Conservation (phyloP, 2,113 vertebrate genomes). For the Mungos mungo region DNA sequence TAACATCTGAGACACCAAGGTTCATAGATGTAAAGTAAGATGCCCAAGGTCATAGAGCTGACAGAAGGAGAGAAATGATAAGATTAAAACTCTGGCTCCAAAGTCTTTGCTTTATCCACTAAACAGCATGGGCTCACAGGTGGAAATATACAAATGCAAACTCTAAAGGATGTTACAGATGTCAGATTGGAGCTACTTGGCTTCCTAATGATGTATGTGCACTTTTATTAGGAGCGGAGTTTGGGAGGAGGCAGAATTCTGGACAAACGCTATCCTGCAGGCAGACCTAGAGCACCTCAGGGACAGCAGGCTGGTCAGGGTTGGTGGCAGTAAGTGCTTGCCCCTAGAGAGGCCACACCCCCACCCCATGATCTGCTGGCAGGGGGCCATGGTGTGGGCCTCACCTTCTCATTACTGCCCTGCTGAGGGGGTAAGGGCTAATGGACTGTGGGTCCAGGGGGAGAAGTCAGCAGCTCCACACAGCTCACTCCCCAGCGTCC, state of each 20-base stretch:
- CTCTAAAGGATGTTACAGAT: neutral
- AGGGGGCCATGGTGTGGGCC: neutral
- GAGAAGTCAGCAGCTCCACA: constrained; percentile 9
- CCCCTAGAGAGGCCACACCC: neutral
- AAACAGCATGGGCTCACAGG: neutral
- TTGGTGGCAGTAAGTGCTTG: neutral
- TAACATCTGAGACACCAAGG: neutral
- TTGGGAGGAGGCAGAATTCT: neutral
- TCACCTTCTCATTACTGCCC: constrained; percentile 53
- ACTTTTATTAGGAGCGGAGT: neutral
- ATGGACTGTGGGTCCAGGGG: constrained; percentile 56
- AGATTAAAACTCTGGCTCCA: neutral
- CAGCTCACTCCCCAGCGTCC: neutral
- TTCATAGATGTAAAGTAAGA: neutral
- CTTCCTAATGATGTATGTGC: neutral
- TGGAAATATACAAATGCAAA: neutral
- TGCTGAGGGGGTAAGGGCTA: constrained; percentile 47
- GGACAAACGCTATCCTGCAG: neutral
- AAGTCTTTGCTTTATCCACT: neutral
- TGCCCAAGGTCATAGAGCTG: neutral
- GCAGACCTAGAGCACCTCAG: neutral
- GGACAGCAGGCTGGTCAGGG: neutral
- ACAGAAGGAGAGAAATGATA: neutral
- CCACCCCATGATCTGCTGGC: neutral
- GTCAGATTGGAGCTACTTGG: too few relatives aligned